Conservation (phyloP, 2,113 vertebrate species). For the Microtus ochrogaster region DNA sequence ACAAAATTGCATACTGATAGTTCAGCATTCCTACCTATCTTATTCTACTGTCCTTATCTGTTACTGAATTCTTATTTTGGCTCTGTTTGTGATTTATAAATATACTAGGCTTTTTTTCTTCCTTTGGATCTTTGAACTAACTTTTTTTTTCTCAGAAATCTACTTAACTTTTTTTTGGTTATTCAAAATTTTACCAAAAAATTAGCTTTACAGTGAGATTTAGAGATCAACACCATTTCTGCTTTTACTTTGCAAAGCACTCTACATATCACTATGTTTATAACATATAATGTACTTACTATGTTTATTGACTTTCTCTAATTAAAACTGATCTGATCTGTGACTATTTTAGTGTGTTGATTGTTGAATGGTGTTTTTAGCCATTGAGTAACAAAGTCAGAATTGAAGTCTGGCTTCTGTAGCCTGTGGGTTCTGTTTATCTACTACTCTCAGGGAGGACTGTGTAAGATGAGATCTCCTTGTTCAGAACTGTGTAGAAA, state of each 20-base stretch:
- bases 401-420: neutral
- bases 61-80: neutral
- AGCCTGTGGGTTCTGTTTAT: neutral
- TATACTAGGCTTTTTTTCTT: neutral
- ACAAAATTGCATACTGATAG: neutral
- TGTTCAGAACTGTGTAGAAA: neutral
- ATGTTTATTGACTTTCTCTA: neutral
- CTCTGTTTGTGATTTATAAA: neutral
- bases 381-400: neutral
- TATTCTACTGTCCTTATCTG: neutral
- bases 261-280: neutral
- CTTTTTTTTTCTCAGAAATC: neutral
- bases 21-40: neutral
- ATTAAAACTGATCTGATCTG: neutral
- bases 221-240: neutral
- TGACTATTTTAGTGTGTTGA: constrained; percentile 13
- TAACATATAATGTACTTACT: neutral
- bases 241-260: neutral
- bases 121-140: constrained; percentile 6
- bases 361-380: constrained; percentile 39
- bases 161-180: neutral
- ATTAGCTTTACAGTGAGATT: neutral
- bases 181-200: neutral
- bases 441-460: neutral
- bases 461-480: neutral